These are phyloP conservation scores for Chaetorhynchus papuensis DNA, from an alignment of 2,113 vertebrate species.

Conservation along the genomic window DNA sequence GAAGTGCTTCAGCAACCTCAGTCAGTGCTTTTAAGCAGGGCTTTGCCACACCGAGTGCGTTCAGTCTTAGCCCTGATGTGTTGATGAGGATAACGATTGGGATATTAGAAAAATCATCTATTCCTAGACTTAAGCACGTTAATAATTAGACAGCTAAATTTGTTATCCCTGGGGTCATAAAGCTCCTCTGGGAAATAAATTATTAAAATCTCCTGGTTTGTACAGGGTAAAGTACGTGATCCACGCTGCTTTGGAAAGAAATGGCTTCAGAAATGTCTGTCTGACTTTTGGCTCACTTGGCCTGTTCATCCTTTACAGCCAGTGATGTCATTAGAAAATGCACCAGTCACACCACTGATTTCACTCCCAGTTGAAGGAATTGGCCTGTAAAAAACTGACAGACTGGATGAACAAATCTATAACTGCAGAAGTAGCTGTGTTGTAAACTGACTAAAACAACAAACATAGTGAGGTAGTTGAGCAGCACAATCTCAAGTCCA, in stretches of 20 bases:
- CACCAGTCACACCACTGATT: neutral
- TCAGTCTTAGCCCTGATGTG: slow-evolving; percentile 13
- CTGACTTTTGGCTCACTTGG: neutral
- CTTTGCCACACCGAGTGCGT: neutral
- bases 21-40: neutral
- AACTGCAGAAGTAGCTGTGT: neutral
- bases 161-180: slow-evolving; percentile 5
- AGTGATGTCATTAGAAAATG: neutral
- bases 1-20: neutral
- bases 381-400: neutral
- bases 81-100: neutral
- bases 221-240: neutral
- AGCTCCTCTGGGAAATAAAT: slow-evolving; percentile 18
- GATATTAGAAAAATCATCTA: slow-evolving; percentile 34
- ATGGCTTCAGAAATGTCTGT: neutral
- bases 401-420: neutral
- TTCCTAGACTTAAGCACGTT: neutral
- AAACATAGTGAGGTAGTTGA: neutral
- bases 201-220: neutral
- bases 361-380: neutral
- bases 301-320: neutral
- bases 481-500: neutral
- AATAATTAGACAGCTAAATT: slow-evolving; percentile 40
- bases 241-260: neutral
- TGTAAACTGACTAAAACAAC: neutral